Evolutionary conservation across 2,797 vertebrate species (phyloP).

Genomic region (Notoglanidium macrostoma): DNA sequence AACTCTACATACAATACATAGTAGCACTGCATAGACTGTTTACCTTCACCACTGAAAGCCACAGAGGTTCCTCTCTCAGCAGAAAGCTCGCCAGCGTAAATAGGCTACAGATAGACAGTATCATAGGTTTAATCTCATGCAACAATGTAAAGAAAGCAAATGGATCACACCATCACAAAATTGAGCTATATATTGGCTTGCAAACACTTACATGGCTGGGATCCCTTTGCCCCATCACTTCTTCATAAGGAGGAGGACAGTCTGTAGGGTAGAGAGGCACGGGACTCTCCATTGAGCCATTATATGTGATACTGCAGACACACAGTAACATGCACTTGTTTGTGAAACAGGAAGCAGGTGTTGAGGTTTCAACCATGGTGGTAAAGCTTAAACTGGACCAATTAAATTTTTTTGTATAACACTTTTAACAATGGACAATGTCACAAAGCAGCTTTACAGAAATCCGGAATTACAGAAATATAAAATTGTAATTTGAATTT

Average conservation of each 20-base stretch:
- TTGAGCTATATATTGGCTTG: neutral
- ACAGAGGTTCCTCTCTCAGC: slow-evolving; percentile 87
- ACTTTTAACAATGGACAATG: neutral
- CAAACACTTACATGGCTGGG: slow-evolving; percentile 83
- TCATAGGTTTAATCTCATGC: slow-evolving; percentile 15
- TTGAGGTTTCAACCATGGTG: neutral
- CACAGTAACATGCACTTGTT: neutral
- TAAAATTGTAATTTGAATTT: neutral
- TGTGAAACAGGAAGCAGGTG: neutral
- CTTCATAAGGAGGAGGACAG: slow-evolving; percentile 93
- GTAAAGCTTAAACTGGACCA: neutral
- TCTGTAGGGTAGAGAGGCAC: slow-evolving; percentile 93
- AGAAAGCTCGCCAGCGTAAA: slow-evolving; percentile 81
- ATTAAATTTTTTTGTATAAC: neutral
- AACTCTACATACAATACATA: neutral
- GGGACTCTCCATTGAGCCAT: slow-evolving; percentile 97
- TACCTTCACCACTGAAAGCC: slow-evolving; percentile 90
- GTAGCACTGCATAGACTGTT: neutral
- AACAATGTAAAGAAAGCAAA: neutral
- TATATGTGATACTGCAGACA: slow-evolving; percentile 89
- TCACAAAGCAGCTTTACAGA: neutral
- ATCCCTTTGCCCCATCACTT: slow-evolving; percentile 89
- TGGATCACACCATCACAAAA: neutral
- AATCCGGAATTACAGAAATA: neutral
- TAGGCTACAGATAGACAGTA: slow-evolving; percentile 77